Evolutionary conservation across 2,888 invertebrate genomes (phyloP).

Genomic region (Rhingia rostrata): DNA sequence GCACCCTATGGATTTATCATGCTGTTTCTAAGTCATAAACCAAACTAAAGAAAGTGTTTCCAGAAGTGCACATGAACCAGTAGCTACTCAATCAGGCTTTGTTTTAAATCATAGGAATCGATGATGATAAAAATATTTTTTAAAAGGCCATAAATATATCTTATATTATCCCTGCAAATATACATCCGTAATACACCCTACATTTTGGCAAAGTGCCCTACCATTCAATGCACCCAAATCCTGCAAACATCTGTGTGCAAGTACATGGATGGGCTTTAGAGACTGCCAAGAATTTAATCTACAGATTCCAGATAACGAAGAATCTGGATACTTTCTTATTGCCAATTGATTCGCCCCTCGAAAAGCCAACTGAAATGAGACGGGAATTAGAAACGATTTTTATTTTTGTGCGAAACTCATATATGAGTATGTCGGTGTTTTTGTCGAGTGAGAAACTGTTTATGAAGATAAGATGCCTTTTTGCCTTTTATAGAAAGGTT

Average conservation of each 20-base stretch:
- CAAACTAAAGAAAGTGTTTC: no score
- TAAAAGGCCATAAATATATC: conserved; percentile 2
- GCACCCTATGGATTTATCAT: no score
- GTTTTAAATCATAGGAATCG: no score
- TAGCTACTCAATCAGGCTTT: no score
- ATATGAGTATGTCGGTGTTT: background rate
- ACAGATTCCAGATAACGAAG: conserved; percentile 49
- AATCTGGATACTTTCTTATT: conserved; percentile 19
- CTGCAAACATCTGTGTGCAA: background rate
- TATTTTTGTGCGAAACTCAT: conserved; percentile 39
- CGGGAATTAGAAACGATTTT: conserved; percentile 38
- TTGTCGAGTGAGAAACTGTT: no score
- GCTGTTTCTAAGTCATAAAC: no score
- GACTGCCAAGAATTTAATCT: conserved; percentile 52
- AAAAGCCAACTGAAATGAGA: conserved; percentile 53
- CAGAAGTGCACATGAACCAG: no score
- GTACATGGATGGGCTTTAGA: conserved; percentile 13
- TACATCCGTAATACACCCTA: background rate
- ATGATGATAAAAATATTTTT: background rate
- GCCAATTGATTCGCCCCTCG: conserved; percentile 55
- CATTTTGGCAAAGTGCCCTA: conserved; percentile 16
- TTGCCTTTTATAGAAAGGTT: no score
- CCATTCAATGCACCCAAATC: background rate
- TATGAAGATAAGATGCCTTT: no score
- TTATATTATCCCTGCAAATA: no score